phyloP scores from a whole-genome alignment of 1,140 invertebrate genomes.

The Drosophila tropicalis region DNA sequence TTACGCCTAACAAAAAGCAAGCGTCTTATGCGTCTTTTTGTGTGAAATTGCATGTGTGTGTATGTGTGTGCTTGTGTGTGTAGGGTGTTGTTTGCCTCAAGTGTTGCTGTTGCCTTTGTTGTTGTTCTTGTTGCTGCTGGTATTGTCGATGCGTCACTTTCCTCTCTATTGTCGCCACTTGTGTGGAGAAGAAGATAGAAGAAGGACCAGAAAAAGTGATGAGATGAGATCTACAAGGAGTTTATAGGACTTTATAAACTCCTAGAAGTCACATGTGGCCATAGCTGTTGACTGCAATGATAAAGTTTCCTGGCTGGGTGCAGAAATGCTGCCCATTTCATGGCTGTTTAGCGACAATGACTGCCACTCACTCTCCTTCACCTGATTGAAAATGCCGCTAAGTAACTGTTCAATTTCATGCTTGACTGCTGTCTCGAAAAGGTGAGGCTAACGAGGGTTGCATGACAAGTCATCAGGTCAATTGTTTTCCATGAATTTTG shows the following conservation, averaged over 20 bases:
- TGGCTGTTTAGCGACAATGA: slow-evolving; percentile 42
- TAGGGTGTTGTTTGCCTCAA: slow-evolving; percentile 44
- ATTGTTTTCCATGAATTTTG: background rate
- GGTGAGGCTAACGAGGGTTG: slow-evolving; percentile 41
- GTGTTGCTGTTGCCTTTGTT: slow-evolving; percentile 36
- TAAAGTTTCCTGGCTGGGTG: slow-evolving; percentile 33
- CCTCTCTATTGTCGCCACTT: slow-evolving; percentile 18
- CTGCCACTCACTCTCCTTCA: slow-evolving; percentile 27
- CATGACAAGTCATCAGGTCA: background rate
- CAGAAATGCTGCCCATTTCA: slow-evolving; percentile 48
- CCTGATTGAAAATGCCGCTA: slow-evolving; percentile 54
- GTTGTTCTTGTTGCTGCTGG: slow-evolving; percentile 7
- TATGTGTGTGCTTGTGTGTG: slow-evolving; percentile 55
- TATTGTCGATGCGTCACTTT: slow-evolving; percentile 51
- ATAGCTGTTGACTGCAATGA: slow-evolving; percentile 42
- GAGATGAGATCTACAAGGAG: slow-evolving; percentile 40
- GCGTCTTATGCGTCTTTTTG: slow-evolving; percentile 60
- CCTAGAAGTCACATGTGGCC: slow-evolving; percentile 64
- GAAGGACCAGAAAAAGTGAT: slow-evolving; percentile 30
- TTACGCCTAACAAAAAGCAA: slow-evolving; percentile 65
- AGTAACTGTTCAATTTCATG: slow-evolving; percentile 59
- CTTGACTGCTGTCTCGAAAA: slow-evolving; percentile 37
- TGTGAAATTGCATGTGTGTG: slow-evolving; percentile 49
- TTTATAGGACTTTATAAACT: slow-evolving; percentile 61
- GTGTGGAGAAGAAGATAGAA: slow-evolving; percentile 2